Conservation (phyloP, 2,797 vertebrate genomes). For the Chloroceryle amazona region DNA sequence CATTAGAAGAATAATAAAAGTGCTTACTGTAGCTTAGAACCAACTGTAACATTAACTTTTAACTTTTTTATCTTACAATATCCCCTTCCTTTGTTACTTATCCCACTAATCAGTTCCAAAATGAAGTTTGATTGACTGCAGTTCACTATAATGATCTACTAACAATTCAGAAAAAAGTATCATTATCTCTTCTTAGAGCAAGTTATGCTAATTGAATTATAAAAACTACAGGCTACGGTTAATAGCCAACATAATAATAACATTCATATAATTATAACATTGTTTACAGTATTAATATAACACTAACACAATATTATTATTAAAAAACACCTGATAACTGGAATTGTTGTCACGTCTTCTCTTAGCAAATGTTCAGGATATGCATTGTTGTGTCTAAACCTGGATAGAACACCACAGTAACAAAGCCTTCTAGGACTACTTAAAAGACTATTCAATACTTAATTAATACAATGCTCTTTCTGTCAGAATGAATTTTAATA, state of each 20-base stretch:
- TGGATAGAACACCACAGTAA: not conserved
- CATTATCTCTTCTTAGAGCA: not conserved
- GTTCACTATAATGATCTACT: not conserved
- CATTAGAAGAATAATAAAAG: not conserved
- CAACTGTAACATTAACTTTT: not conserved
- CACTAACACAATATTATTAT: too few relatives aligned
- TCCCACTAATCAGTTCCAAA: not conserved
- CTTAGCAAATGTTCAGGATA: not conserved
- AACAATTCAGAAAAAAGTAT: not conserved
- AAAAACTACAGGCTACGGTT: not conserved
- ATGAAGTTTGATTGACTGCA: not conserved
- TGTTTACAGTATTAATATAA: too few relatives aligned
- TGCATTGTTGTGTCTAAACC: not conserved
- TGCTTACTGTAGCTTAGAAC: not conserved
- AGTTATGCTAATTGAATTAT: not conserved
- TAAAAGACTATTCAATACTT: not conserved
- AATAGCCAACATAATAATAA: not conserved
- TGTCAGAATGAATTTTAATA: not conserved
- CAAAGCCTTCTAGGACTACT: not conserved
- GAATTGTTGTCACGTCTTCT: not conserved
- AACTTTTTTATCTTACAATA: not conserved
- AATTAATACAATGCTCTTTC: not conserved
- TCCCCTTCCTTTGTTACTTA: not conserved
- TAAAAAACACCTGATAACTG: not conserved
- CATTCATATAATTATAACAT: too few relatives aligned